phyloP scores from a whole-genome alignment of 2,888 invertebrate genomes.

The Nephrotoma guestfalica region DNA sequence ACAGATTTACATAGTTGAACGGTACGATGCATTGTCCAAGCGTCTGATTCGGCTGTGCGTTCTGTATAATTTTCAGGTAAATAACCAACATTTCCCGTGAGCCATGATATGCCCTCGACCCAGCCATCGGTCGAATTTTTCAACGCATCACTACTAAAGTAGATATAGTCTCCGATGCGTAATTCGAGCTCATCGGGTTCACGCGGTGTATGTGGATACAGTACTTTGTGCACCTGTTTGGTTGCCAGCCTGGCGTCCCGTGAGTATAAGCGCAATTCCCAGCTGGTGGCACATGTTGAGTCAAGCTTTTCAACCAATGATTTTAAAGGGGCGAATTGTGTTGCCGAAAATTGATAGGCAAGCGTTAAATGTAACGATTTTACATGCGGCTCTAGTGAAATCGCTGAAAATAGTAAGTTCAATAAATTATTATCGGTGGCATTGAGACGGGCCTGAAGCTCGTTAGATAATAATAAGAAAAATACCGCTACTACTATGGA shows the following conservation, averaged over 20 bases:
- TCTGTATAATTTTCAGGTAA: conserved; percentile 71
- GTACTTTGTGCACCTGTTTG: conserved; percentile 63
- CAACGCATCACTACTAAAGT: conserved; percentile 59
- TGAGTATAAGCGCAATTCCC: conserved; percentile 81
- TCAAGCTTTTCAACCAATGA: conserved; percentile 57
- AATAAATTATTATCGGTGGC: neutral
- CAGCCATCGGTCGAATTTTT: conserved; percentile 68
- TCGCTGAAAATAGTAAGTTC: conserved; percentile 33
- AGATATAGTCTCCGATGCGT: conserved; percentile 73
- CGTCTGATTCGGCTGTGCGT: conserved; percentile 75
- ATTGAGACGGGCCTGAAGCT: neutral
- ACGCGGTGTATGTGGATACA: conserved; percentile 59
- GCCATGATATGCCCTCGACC: conserved; percentile 74
- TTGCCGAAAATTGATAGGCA: conserved; percentile 72
- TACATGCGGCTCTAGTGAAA: conserved; percentile 62
- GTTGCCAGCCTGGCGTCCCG: conserved; percentile 61
- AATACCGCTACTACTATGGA: neutral
- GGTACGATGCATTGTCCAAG: conserved; percentile 76
- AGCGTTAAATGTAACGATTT: conserved; percentile 78
- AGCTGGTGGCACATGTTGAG: conserved; percentile 47
- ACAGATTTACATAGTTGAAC: conserved; percentile 37
- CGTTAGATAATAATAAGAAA: neutral
- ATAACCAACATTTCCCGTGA: conserved; percentile 57
- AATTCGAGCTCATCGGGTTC: conserved; percentile 75
- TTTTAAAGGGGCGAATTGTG: conserved; percentile 56